phyloP scores from a whole-genome alignment of 2,888 invertebrate genomes.

The Chironomus tentans region DNA sequence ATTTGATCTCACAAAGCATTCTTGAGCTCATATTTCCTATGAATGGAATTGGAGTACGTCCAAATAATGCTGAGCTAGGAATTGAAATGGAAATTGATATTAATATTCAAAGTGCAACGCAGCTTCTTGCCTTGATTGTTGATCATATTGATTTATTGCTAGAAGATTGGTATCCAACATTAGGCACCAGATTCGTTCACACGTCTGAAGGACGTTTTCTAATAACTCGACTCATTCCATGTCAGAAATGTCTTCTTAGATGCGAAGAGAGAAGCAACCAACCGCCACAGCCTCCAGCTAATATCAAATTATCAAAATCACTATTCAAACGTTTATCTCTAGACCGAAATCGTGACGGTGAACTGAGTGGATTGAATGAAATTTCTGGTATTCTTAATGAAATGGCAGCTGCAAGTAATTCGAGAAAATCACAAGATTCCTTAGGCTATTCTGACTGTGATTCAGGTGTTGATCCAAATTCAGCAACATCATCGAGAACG shows the following conservation, averaged over 20 bases:
- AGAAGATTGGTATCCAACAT: conserved; percentile 97
- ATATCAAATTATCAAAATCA: conserved; percentile 5
- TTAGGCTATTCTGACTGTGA: conserved; percentile 68
- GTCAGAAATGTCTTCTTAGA: conserved; percentile 71
- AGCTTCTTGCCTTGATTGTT: conserved; percentile 76
- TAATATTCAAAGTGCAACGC: conserved; percentile 67
- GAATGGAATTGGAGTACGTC: conserved; percentile 27
- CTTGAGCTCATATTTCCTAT: conserved; percentile 79
- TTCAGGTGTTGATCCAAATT: conserved; percentile 79
- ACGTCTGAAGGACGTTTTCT: conserved; percentile 93
- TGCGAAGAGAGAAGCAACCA: conserved; percentile 33
- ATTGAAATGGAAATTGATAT: conserved; percentile 59
- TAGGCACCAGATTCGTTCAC: conserved; percentile 95
- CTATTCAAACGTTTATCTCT: conserved; percentile 23
- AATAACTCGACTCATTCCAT: conserved; percentile 87
- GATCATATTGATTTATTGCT: conserved; percentile 93
- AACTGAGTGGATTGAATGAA: conserved; percentile 36
- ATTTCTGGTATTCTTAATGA: conserved; percentile 28
- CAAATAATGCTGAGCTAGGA: conserved; percentile 21
- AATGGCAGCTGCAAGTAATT: conserved; percentile 27
- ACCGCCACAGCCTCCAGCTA: not conserved
- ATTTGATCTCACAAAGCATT: conserved; percentile 68
- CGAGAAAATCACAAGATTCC: conserved; percentile 51
- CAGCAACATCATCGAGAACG: conserved; percentile 68
- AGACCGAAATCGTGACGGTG: conserved; percentile 30